These are phyloP conservation scores for Lycaon pictus DNA, from an alignment of 2,113 vertebrate genomes.

Conservation along the genomic window DNA sequence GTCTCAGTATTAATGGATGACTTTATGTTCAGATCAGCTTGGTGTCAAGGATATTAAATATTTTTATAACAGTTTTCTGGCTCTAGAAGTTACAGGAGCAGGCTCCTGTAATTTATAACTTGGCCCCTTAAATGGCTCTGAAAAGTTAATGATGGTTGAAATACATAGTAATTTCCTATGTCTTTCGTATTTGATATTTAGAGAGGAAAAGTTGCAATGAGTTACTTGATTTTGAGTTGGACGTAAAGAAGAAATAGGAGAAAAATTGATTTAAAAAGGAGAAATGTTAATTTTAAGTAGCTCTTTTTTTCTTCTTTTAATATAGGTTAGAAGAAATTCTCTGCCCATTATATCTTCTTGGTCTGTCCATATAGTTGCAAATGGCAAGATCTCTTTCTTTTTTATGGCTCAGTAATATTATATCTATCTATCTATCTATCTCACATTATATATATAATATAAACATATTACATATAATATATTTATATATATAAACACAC, in stretches of 20 bases:
- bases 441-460: not conserved
- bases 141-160: constrained; percentile 33
- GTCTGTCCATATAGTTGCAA: not conserved
- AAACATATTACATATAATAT: no score
- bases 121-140: not conserved
- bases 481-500: no score
- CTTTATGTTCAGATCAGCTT: not conserved
- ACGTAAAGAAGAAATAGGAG: constrained; percentile 1
- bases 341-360: constrained; percentile 34
- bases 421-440: no score
- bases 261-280: constrained; percentile 20
- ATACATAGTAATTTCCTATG: not conserved
- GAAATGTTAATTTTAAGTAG: not conserved
- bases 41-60: not conserved
- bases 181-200: not conserved
- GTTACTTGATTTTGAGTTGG: not conserved
- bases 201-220: not conserved
- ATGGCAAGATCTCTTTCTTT: not conserved
- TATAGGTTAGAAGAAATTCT: constrained; percentile 74
- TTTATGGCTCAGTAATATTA: not conserved
- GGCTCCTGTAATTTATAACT: not conserved
- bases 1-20: not conserved
- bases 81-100: not conserved
- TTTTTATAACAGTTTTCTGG: constrained; percentile 20
- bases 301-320: constrained; percentile 47